A percentile compares a stretch with the other conserved stretches of the same genome.
Evolutionary conservation across 2,797 vertebrate species (phyloP).

Genomic region (Ispidina lecontei): DNA sequence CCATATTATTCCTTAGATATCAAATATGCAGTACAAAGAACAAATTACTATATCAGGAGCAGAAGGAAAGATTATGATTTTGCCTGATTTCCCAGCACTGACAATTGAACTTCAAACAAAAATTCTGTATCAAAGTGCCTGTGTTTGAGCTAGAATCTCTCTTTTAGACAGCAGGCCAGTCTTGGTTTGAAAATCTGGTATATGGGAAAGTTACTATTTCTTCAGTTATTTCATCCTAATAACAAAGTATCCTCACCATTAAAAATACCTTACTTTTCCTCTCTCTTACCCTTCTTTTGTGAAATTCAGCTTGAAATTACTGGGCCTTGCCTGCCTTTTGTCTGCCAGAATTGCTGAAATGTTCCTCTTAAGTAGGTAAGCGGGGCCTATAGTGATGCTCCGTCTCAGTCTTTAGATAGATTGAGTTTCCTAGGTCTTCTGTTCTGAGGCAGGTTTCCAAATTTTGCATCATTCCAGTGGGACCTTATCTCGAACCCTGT

Average conservation of each 20-base stretch:
- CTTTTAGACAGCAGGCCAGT: background rate
- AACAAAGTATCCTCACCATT: background rate
- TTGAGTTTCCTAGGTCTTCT: background rate
- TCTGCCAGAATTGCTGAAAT: background rate
- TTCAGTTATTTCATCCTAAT: background rate
- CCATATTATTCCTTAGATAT: background rate
- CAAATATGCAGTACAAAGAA: background rate
- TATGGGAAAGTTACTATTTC: background rate
- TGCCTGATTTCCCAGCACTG: background rate
- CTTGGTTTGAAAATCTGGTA: background rate
- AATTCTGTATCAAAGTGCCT: background rate
- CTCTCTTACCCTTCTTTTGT: background rate
- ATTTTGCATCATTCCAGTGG: background rate
- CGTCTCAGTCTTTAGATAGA: background rate
- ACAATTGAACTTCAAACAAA: background rate
- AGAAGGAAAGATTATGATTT: background rate
- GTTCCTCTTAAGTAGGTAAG: background rate
- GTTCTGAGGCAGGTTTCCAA: constrained; percentile 27
- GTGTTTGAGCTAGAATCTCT: background rate
- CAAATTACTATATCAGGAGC: background rate
- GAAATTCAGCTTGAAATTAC: background rate
- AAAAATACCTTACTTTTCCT: background rate
- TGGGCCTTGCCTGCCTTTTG: background rate
- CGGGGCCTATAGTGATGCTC: background rate
- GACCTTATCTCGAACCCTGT: constrained; percentile 1